These are phyloP conservation scores for Andricus grossulariae DNA, from an alignment of 1,140 invertebrate genomes.

Conservation along the genomic window DNA sequence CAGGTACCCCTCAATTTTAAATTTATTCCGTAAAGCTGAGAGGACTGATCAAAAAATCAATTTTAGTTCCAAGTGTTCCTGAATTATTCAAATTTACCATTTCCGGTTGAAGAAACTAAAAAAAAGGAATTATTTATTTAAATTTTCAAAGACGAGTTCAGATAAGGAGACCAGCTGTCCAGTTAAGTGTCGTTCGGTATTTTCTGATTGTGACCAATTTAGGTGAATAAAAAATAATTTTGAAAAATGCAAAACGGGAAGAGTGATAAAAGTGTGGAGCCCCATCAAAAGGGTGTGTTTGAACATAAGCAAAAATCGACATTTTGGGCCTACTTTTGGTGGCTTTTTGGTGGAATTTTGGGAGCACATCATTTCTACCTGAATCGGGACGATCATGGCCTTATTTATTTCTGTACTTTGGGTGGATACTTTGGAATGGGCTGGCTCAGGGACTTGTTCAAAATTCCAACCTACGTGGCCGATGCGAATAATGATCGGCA, in stretches of 20 bases:
- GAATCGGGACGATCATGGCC: slow-evolving; percentile 90
- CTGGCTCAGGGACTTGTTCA: slow-evolving; percentile 90
- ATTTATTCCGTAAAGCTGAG: neutral
- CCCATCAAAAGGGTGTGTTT: neutral
- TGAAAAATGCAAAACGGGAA: neutral
- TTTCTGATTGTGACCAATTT: too few species aligned
- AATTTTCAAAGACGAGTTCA: neutral
- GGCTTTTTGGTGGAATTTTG: slow-evolving; percentile 90
- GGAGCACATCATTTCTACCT: slow-evolving; percentile 95
- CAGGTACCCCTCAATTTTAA: neutral
- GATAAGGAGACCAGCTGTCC: neutral
- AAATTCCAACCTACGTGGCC: slow-evolving; percentile 90
- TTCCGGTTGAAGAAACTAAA: neutral
- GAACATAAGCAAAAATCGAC: slow-evolving; percentile 44
- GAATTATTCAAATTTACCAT: too few species aligned
- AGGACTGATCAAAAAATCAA: neutral
- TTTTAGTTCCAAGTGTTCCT: neutral
- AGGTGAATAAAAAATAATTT: too few species aligned
- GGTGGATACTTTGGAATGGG: slow-evolving; percentile 92
- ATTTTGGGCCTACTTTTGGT: slow-evolving; percentile 84
- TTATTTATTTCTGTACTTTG: slow-evolving; percentile 90
- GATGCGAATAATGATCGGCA: slow-evolving; percentile 89
- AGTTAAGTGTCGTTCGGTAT: too few species aligned
- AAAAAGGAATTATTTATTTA: neutral
- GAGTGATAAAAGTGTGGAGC: slow-evolving; percentile 40